Evolutionary conservation across 2,888 invertebrate species (phyloP).

Genomic region (Sialis fuliginosa): DNA sequence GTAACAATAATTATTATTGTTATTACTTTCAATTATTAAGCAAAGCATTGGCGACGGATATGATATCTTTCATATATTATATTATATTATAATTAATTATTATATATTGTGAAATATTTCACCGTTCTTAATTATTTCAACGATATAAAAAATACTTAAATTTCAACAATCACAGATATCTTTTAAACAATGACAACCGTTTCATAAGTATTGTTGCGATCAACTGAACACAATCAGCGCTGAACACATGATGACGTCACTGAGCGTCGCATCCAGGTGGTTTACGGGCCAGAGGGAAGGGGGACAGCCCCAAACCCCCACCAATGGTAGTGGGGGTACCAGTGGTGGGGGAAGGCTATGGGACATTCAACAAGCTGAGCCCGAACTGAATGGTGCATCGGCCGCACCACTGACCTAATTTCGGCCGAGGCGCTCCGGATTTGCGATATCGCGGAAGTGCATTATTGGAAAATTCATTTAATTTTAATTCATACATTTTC

Average conservation of each 20-base stretch:
- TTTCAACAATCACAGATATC: background rate
- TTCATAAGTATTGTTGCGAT: no score
- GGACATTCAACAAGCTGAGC: constrained; percentile 2
- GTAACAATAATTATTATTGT: background rate
- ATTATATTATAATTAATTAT: background rate
- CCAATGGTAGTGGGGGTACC: background rate
- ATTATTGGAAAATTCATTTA: no score
- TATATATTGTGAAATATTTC: background rate
- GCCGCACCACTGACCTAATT: constrained; percentile 6
- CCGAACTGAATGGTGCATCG: constrained; percentile 1
- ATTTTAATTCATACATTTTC: no score
- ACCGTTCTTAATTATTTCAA: background rate
- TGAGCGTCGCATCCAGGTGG: background rate
- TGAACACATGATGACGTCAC: no score
- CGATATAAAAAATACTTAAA: background rate
- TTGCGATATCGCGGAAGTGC: no score
- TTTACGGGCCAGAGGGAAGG: background rate
- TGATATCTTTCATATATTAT: background rate
- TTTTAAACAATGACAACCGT: no score
- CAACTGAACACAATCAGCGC: no score
- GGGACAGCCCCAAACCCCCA: background rate
- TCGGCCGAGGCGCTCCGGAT: background rate
- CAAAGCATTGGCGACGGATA: background rate
- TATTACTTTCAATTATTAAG: background rate
- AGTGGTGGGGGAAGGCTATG: background rate